phyloP scores from a whole-genome alignment of 2,113 vertebrate genomes.

The Orcinus orca region DNA sequence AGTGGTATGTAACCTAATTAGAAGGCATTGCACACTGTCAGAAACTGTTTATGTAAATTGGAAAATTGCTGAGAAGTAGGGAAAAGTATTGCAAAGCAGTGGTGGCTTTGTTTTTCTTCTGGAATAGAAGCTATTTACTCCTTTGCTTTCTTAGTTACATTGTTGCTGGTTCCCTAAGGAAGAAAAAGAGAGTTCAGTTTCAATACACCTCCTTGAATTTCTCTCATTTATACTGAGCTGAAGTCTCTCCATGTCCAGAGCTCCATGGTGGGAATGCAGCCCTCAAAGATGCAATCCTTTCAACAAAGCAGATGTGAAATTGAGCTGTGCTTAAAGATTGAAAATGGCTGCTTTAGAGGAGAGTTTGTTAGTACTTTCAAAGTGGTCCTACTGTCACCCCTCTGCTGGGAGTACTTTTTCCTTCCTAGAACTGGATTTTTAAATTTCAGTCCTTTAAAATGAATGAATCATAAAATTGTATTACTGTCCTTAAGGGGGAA shows the following conservation, averaged over 20 bases:
- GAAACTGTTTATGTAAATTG: conserved; percentile 1
- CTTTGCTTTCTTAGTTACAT: not conserved
- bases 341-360: not conserved
- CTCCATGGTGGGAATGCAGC: not conserved
- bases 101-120: not conserved
- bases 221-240: not conserved
- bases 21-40: not conserved
- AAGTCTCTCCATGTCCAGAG: not conserved
- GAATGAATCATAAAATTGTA: not conserved
- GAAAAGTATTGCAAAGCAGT: not conserved
- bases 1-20: not conserved
- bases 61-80: not conserved
- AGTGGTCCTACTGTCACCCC: not conserved
- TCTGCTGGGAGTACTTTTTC: not conserved
- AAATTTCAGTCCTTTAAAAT: not conserved
- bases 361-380: not conserved
- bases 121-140: not conserved
- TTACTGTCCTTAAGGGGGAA: not conserved
- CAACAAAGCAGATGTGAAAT: conserved; percentile 22
- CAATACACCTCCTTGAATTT: not conserved
- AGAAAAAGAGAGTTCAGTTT: conserved; percentile 27
- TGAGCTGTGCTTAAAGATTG: not conserved
- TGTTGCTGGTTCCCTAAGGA: conserved; percentile 35
- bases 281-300: conserved; percentile 1
- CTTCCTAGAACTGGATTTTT: not conserved